phyloP scores from a whole-genome alignment of 2,888 invertebrate genomes.

The Lasius fuliginosus region DNA sequence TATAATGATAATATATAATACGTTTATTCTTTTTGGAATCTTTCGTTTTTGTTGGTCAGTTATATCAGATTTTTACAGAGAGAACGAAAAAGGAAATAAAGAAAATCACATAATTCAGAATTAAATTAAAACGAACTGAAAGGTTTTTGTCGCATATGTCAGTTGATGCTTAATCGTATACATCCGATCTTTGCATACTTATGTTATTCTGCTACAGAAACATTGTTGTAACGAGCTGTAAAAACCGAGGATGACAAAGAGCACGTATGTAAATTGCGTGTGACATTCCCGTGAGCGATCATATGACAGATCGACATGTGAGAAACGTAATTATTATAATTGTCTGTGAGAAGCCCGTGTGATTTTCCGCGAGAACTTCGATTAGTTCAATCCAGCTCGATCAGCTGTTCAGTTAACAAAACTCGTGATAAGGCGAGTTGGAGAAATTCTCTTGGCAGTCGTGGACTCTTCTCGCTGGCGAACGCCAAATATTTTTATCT shows the following conservation, averaged over 20 bases:
- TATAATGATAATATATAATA: too few species aligned
- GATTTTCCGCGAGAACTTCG: not conserved
- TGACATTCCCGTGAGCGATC: not conserved
- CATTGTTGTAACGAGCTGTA: not conserved
- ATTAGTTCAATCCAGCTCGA: not conserved
- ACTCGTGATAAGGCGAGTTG: not conserved
- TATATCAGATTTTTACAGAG: too few species aligned
- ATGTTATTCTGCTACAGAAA: not conserved
- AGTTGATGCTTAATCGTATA: too few species aligned
- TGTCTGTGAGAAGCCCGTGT: not conserved
- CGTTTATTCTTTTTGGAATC: too few species aligned
- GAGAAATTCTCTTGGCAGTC: not conserved
- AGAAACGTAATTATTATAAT: not conserved
- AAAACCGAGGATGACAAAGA: not conserved
- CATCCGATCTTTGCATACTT: not conserved
- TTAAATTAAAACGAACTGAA: not conserved
- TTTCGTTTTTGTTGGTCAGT: too few species aligned
- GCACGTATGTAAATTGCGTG: not conserved
- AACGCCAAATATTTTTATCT: slow-evolving; percentile 53
- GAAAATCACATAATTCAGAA: not conserved
- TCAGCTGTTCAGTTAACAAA: slow-evolving; percentile 7
- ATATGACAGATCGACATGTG: not conserved
- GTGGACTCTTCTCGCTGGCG: not conserved
- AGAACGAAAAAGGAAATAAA: too few species aligned
- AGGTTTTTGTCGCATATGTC: not conserved